phyloP scores from a whole-genome alignment of 2,113 vertebrate species.

The Platichthys flesus region DNA sequence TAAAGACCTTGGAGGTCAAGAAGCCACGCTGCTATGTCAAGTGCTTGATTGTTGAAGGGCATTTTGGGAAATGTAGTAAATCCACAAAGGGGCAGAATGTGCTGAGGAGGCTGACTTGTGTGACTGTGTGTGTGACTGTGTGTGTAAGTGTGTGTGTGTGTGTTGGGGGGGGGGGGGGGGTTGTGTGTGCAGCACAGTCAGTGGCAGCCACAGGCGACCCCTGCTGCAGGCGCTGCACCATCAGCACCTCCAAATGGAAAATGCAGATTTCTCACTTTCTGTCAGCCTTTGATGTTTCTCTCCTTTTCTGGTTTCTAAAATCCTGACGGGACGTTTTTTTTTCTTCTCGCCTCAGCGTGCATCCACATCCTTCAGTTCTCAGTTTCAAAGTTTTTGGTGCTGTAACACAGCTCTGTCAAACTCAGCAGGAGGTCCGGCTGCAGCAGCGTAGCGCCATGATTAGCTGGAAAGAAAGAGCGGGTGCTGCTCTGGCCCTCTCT shows the following conservation, averaged over 20 bases:
- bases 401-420: neutral
- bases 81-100: neutral
- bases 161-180: neutral
- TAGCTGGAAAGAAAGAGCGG: neutral
- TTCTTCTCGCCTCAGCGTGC: constrained; percentile 24
- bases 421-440: neutral
- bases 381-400: neutral
- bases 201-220: constrained; percentile 10
- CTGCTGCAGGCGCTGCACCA: constrained; percentile 51
- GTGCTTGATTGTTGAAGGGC: neutral
- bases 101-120: constrained; percentile 1
- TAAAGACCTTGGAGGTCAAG: neutral
- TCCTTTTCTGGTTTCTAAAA: constrained; percentile 35
- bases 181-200: no score
- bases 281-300: constrained; percentile 55
- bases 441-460: neutral
- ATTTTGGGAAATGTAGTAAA: constrained; percentile 3
- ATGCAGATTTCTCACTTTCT: constrained; percentile 53
- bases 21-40: neutral
- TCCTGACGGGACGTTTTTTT: constrained; percentile 23
- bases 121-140: neutral
- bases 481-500: neutral
- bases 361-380: constrained; percentile 9
- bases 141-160: neutral
- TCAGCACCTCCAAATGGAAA: constrained; percentile 60